phyloP scores from a whole-genome alignment of 2,797 vertebrate genomes.

The Champsocephalus gunnari region DNA sequence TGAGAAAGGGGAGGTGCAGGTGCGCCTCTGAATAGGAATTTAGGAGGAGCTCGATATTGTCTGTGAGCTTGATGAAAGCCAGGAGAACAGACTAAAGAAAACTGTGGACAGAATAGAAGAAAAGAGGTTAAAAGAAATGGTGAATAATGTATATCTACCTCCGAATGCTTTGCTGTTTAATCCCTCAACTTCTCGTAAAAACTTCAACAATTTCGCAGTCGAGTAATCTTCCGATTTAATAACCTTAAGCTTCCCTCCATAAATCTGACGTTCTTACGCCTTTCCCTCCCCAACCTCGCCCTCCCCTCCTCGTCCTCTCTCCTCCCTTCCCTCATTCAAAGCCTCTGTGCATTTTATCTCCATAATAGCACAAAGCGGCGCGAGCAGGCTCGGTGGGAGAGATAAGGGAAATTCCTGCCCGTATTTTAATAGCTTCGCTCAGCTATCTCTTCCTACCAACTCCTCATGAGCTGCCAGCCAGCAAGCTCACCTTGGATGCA shows the following conservation, averaged over 20 bases:
- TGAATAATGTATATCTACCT: constrained; percentile 84
- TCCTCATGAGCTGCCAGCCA: constrained; percentile 86
- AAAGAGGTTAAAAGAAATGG: constrained; percentile 73
- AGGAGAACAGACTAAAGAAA: constrained; percentile 67
- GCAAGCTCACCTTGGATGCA: constrained; percentile 87
- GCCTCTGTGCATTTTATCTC: constrained; percentile 89
- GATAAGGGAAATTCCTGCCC: constrained; percentile 85
- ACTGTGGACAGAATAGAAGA: constrained; percentile 66
- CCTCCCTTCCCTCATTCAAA: constrained; percentile 77
- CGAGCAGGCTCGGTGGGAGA: constrained; percentile 83
- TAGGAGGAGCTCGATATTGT: constrained; percentile 63
- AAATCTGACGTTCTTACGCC: constrained; percentile 86
- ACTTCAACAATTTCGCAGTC: constrained; percentile 89
- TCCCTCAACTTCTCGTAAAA: constrained; percentile 88
- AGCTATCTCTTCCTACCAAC: constrained; percentile 87
- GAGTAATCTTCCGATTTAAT: constrained; percentile 91
- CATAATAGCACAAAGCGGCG: constrained; percentile 88
- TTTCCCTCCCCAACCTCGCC: constrained; percentile 64
- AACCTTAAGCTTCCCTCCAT: constrained; percentile 89
- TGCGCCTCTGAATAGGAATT: constrained; percentile 58
- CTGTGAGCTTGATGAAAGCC: constrained; percentile 68
- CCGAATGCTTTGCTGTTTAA: constrained; percentile 84
- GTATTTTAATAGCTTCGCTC: constrained; percentile 92
- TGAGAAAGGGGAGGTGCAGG: constrained; percentile 31
- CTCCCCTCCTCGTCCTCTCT: constrained; percentile 66